These are phyloP conservation scores for Phenganax subtilis DNA, from an alignment of 92 coral and sea anemone species.

Conservation along the genomic window DNA sequence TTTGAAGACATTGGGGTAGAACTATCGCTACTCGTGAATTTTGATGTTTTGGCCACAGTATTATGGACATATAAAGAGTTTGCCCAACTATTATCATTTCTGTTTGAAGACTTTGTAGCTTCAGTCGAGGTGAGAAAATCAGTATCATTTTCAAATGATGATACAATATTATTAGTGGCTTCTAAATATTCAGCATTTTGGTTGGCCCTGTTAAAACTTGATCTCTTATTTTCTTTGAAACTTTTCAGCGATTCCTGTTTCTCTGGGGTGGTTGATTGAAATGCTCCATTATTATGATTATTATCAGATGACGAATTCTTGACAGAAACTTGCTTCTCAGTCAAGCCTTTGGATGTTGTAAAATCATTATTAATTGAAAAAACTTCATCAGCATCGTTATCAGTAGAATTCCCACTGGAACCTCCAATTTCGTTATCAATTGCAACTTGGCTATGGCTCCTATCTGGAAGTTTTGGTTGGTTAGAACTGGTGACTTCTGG, in stretches of 20 bases:
- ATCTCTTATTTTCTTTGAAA: neutral
- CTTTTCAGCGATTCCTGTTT: neutral
- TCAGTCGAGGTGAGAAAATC: no score
- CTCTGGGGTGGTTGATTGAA: neutral
- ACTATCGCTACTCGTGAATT: neutral
- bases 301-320: neutral
- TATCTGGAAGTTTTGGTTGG: neutral
- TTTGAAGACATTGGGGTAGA: neutral
- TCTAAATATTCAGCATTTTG: no score
- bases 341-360: neutral
- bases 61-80: neutral
- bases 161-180: no score
- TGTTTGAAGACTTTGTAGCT: no score
- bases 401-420: neutral
- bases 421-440: no score
- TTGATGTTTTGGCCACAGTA: neutral
- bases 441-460: no score
- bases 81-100: no score
- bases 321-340: neutral
- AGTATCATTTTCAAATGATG: neutral
- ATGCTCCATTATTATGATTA: neutral
- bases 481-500: constrained; percentile 43
- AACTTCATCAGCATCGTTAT: neutral
- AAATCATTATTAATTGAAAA: neutral
- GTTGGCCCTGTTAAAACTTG: neutral